Conservation (phyloP, 2,113 vertebrate species). For the Sprattus sprattus region DNA sequence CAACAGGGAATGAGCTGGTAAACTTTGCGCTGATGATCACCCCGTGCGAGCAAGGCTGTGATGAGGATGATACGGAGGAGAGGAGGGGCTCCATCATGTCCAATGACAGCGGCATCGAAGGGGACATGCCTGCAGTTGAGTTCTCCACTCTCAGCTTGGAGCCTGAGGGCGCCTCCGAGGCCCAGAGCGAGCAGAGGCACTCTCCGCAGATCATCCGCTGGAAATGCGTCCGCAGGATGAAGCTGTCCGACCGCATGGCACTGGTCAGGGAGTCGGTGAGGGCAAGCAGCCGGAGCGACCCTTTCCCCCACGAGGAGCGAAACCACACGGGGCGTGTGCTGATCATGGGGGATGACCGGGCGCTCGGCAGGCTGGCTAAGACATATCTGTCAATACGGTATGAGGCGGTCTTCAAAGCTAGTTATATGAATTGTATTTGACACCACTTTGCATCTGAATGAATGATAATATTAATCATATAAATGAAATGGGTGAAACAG, state of each 20-base stretch:
- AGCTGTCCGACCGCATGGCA: conserved; percentile 47
- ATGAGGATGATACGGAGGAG: conserved; percentile 25
- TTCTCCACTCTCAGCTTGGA: background rate
- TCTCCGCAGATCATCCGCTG: conserved; percentile 63
- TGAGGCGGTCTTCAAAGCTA: background rate
- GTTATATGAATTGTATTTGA: background rate
- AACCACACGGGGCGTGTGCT: conserved; percentile 77
- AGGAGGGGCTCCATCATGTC: conserved; percentile 68
- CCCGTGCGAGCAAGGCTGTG: conserved; percentile 13
- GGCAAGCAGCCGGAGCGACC: background rate
- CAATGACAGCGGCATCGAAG: conserved; percentile 76
- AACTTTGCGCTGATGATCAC: conserved; percentile 65
- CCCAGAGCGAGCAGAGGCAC: background rate
- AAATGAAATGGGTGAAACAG: background rate
- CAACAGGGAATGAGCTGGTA: conserved; percentile 77
- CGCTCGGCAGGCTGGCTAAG: conserved; percentile 78
- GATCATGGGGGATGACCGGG: conserved; percentile 80
- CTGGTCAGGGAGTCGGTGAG: conserved; percentile 65
- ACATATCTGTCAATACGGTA: conserved; percentile 78
- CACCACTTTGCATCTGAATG: background rate
- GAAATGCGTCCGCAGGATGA: conserved; percentile 70
- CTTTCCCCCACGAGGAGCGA: conserved; percentile 51
- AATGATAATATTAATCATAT: background rate
- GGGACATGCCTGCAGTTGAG: conserved; percentile 64
- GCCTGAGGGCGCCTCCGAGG: background rate